Evolutionary conservation across 2,113 vertebrate species (phyloP).

Genomic region (Elaphurus davidianus): DNA sequence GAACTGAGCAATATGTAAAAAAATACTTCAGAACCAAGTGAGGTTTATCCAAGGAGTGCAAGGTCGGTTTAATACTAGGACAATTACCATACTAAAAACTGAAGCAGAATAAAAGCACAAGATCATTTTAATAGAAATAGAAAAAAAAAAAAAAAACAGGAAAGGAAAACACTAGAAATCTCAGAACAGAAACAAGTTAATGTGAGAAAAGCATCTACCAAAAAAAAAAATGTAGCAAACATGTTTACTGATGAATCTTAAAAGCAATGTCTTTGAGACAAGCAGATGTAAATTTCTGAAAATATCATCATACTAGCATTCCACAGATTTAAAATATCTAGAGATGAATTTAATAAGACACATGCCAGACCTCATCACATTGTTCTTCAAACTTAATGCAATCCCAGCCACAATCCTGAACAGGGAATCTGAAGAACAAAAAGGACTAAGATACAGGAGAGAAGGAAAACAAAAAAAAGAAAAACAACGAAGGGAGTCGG

Average conservation of each 20-base stretch:
- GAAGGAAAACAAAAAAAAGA: not conserved
- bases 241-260: not conserved
- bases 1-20: not conserved
- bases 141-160: not conserved
- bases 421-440: not conserved
- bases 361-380: not conserved
- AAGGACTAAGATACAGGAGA: not conserved
- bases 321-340: not conserved
- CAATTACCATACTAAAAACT: not conserved
- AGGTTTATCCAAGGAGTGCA: not conserved
- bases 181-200: not conserved
- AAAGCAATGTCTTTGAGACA: constrained; percentile 2
- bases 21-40: not conserved
- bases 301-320: not conserved
- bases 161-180: not conserved
- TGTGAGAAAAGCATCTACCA: not conserved
- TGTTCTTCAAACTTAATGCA: not conserved
- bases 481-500: not conserved
- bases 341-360: not conserved
- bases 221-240: not conserved
- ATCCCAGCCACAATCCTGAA: not conserved
- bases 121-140: not conserved
- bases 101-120: not conserved
- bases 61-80: not conserved
- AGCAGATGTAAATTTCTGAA: not conserved